A percentile compares a stretch with the other conserved stretches of the same genome.
Evolutionary conservation across 2,888 invertebrate species (phyloP).

Genomic region (Hydrotaea cyrtoneurina): DNA sequence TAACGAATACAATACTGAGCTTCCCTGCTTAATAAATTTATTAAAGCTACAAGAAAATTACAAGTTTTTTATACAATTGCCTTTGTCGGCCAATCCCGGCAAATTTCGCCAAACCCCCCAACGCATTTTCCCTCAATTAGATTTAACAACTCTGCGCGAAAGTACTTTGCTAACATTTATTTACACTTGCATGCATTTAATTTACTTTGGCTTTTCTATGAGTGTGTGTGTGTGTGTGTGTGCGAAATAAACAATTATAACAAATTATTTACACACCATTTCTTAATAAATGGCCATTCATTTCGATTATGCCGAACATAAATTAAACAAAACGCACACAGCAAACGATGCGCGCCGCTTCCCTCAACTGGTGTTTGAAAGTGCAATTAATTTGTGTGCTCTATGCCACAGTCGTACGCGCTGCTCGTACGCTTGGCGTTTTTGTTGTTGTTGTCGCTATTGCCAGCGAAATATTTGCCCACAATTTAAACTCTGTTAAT

Average conservation of each 20-base stretch:
- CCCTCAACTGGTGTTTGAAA: constrained; percentile 24
- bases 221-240: no score
- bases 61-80: no score
- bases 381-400: constrained; percentile 41
- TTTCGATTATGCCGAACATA: constrained; percentile 57
- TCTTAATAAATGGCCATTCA: constrained; percentile 60
- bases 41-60: no score
- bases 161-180: not conserved
- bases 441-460: constrained; percentile 4
- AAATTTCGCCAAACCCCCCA: no score
- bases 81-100: no score
- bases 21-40: no score
- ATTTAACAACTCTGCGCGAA: no score
- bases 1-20: no score
- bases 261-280: constrained; percentile 56
- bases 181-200: not conserved
- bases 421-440: not conserved
- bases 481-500: constrained; percentile 55
- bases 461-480: constrained; percentile 23
- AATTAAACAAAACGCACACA: constrained; percentile 31
- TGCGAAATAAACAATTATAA: constrained; percentile 54
- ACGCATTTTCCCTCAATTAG: no score
- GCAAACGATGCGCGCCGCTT: not conserved
- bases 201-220: no score
- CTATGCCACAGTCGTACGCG: constrained; percentile 1